Percentiles rank a stretch among this genome's conserved stretches.
Conservation (phyloP, 2,888 invertebrate genomes). For the Tipula helvola region DNA sequence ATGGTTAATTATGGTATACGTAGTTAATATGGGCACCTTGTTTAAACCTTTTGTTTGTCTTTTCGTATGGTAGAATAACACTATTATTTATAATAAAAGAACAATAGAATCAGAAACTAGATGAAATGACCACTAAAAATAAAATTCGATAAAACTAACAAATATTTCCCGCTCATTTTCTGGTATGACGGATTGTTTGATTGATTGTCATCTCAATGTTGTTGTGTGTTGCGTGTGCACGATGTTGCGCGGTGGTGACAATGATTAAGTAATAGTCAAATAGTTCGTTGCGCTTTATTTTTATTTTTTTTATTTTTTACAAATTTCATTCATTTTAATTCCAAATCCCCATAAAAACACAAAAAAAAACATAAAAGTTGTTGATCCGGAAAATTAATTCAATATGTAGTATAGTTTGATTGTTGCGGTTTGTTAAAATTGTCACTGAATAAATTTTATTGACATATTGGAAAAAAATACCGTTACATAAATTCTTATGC, state of each 20-base stretch:
- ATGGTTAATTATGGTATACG: not conserved
- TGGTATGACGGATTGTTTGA: not conserved
- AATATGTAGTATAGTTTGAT: not conserved
- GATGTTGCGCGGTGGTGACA: not conserved
- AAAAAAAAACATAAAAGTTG: not conserved
- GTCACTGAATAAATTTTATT: not conserved
- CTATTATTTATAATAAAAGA: not conserved
- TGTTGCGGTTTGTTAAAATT: not conserved
- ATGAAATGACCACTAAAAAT: not conserved
- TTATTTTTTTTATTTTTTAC: not conserved
- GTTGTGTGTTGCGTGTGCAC: not conserved
- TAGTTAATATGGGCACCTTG: not conserved
- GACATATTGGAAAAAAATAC: not conserved
- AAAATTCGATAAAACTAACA: not conserved
- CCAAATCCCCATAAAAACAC: not conserved
- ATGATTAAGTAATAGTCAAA: not conserved
- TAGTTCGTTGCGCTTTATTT: not conserved
- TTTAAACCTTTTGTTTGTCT: not conserved
- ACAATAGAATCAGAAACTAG: not conserved
- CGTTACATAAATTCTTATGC: not conserved
- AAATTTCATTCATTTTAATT: not conserved
- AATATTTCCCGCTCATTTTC: not conserved
- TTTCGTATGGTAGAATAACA: not conserved
- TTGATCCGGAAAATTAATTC: not conserved
- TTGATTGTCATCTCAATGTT: not conserved